Percentiles rank a stretch among this genome's conserved stretches.
Evolutionary conservation across 2,888 invertebrate genomes (phyloP).

Genomic region (Thereva nobilitata): DNA sequence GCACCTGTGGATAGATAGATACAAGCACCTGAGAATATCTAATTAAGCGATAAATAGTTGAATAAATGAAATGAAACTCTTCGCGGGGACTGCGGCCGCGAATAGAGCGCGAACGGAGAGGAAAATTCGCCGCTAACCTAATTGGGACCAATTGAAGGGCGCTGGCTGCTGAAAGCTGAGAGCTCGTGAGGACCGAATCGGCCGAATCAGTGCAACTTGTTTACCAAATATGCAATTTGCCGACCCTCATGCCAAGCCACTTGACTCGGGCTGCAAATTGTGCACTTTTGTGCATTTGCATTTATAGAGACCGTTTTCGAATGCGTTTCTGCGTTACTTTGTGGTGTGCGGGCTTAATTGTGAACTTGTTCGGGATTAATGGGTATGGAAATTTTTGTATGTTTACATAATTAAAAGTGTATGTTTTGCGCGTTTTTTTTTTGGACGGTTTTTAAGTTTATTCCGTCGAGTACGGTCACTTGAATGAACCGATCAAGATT

Average conservation of each 20-base stretch:
- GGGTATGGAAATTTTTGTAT: too few relatives aligned
- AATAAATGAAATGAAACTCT: constrained; percentile 13
- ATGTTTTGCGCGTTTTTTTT: too few relatives aligned
- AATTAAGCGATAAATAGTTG: constrained; percentile 22
- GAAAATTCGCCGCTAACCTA: not conserved
- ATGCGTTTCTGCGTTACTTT: too few relatives aligned
- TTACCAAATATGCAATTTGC: constrained; percentile 28
- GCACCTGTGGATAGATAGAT: constrained; percentile 22
- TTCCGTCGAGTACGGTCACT: too few relatives aligned
- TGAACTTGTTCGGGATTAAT: too few relatives aligned
- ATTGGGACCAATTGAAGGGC: constrained; percentile 21
- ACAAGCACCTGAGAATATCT: constrained; percentile 19
- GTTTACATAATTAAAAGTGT: too few relatives aligned
- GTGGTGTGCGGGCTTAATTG: too few relatives aligned
- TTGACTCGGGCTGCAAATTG: not conserved
- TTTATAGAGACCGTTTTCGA: too few relatives aligned
- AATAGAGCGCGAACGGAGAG: not conserved
- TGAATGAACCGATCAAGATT: too few relatives aligned
- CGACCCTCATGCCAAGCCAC: not conserved
- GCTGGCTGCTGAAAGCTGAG: not conserved
- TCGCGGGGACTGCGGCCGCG: constrained; percentile 1
- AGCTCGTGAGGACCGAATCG: constrained; percentile 19
- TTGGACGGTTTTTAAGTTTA: too few relatives aligned
- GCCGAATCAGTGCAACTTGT: not conserved
- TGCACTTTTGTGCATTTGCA: too few relatives aligned